Conservation (phyloP, 2,888 invertebrate species). For the Eristalis arbustorum region DNA sequence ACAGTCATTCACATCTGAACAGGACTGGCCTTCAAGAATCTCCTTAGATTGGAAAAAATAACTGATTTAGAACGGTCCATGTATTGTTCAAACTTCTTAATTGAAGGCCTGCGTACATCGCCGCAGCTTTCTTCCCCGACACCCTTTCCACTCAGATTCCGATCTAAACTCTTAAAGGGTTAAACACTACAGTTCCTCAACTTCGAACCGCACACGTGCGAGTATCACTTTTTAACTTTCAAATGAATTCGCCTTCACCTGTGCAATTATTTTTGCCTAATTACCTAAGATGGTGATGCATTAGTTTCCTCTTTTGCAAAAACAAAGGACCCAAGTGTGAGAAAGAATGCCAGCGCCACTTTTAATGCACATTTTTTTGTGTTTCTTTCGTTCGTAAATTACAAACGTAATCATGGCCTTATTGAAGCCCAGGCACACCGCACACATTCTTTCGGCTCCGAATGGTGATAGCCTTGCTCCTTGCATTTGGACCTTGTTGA, state of each 20-base stretch:
- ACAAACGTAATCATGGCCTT: slow-evolving; percentile 46
- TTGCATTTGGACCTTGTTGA: neutral
- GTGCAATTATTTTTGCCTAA: slow-evolving; percentile 43
- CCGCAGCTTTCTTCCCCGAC: no score
- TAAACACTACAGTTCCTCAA: no score
- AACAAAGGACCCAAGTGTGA: neutral
- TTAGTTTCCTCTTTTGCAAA: slow-evolving; percentile 12
- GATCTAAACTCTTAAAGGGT: no score
- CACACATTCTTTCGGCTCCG: slow-evolving; percentile 19
- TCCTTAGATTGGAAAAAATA: no score
- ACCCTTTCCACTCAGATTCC: no score
- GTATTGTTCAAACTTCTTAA: no score
- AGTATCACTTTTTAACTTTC: neutral
- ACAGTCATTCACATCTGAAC: no score
- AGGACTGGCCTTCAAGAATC: no score
- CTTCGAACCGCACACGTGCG: neutral
- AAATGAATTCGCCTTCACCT: slow-evolving; percentile 5
- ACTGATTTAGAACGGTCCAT: no score
- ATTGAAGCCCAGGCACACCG: slow-evolving; percentile 28
- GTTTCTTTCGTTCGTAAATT: slow-evolving; percentile 20
- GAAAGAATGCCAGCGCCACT: slow-evolving; percentile 1
- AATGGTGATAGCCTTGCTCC: neutral
- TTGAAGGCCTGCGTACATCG: no score
- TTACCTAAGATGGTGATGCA: slow-evolving; percentile 41
- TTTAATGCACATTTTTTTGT: slow-evolving; percentile 25